These are phyloP conservation scores for Pelvicachromis taeniatus DNA, from an alignment of 2,113 vertebrate species.

Conservation along the genomic window DNA sequence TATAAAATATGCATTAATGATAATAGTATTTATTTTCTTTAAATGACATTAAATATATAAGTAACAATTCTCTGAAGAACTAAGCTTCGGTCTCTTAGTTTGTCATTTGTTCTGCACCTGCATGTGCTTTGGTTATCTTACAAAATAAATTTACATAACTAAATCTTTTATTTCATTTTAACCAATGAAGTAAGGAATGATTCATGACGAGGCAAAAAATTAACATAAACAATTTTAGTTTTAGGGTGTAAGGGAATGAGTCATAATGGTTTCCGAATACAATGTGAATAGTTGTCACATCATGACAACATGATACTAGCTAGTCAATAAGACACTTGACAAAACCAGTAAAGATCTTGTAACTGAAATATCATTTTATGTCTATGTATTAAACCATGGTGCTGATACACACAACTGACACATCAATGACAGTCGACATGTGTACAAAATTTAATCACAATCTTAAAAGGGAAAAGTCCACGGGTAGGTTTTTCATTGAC, in stretches of 20 bases:
- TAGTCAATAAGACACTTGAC: not conserved
- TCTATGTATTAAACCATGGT: not conserved
- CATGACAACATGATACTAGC: not conserved
- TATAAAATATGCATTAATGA: not conserved
- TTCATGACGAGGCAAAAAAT: fast-evolving
- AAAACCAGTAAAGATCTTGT: not conserved
- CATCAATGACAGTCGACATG: not conserved
- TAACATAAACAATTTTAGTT: not conserved
- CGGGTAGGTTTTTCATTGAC: not conserved
- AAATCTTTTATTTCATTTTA: not conserved
- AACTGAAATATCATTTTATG: not conserved
- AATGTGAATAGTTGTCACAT: fast-evolving
- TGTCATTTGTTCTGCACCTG: not conserved
- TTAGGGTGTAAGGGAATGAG: not conserved
- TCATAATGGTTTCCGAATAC: not conserved
- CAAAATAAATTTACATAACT: not conserved
- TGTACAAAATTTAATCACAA: not conserved
- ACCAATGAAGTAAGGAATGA: not conserved
- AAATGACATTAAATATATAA: not conserved
- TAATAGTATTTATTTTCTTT: not conserved
- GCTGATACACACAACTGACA: not conserved
- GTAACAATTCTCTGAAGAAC: not conserved
- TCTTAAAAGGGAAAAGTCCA: not conserved
- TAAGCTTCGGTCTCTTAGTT: not conserved
- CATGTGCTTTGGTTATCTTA: not conserved